These are phyloP conservation scores for Nomada lathburiana DNA, from an alignment of 2,888 invertebrate genomes.

Conservation along the genomic window DNA sequence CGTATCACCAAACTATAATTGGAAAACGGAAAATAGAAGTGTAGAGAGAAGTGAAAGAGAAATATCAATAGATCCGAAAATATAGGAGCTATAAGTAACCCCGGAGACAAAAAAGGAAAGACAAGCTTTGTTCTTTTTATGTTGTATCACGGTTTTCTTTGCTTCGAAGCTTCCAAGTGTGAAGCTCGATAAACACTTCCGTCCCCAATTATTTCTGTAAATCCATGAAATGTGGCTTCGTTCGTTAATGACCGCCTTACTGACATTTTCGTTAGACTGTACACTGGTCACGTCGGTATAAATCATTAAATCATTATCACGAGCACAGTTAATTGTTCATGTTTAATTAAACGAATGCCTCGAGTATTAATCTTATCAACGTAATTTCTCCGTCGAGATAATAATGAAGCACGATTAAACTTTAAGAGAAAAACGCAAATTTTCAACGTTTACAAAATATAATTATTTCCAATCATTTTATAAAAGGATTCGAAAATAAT, in stretches of 20 bases:
- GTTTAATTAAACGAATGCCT: not conserved
- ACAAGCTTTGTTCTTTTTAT: not conserved
- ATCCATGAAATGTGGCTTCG: not conserved
- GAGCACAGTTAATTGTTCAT: not conserved
- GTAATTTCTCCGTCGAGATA: not conserved
- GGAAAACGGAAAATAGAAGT: not conserved
- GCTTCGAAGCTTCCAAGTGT: constrained; percentile 16
- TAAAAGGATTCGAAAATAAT: too few relatives aligned
- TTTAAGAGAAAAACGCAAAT: too few relatives aligned
- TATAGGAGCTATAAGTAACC: not conserved
- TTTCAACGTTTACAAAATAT: too few relatives aligned
- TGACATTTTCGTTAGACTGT: constrained; percentile 3
- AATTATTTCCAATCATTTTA: too few relatives aligned
- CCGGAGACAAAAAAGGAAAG: not conserved
- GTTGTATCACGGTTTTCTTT: not conserved
- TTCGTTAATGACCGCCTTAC: not conserved
- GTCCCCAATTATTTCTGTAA: constrained; percentile 15
- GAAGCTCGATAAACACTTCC: constrained; percentile 20
- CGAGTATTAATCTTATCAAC: not conserved
- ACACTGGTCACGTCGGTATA: not conserved
- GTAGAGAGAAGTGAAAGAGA: not conserved
- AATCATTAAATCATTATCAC: not conserved
- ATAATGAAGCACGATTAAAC: not conserved
- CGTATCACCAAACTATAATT: not conserved
- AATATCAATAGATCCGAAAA: too few relatives aligned